Evolutionary conservation across 1,140 invertebrate species (phyloP).

Genomic region (Ceratina australensis): DNA sequence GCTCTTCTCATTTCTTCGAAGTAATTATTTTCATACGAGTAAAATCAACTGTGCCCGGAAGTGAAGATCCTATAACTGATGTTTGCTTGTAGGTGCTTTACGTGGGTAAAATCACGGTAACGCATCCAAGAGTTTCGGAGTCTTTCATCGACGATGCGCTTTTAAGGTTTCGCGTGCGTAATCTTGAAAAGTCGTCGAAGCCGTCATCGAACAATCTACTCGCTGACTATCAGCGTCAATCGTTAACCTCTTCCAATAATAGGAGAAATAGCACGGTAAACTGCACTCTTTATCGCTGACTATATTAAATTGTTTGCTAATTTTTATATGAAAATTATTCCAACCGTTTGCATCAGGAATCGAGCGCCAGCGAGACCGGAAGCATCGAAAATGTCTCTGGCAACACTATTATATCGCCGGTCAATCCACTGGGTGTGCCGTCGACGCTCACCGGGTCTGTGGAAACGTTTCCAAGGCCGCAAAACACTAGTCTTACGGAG

Average conservation of each 20-base stretch:
- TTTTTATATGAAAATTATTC: not conserved
- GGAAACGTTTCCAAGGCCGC: slow-evolving; percentile 68
- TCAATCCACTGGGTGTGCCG: slow-evolving; percentile 62
- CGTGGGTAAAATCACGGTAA: slow-evolving; percentile 92
- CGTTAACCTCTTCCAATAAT: slow-evolving; percentile 63
- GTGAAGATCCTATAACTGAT: no score
- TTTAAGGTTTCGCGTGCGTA: slow-evolving; percentile 89
- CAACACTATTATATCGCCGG: slow-evolving; percentile 57
- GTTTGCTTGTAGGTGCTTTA: slow-evolving; percentile 87
- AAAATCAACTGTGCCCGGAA: no score
- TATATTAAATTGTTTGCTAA: not conserved
- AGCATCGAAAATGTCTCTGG: slow-evolving; percentile 71
- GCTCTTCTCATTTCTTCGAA: slow-evolving; percentile 92
- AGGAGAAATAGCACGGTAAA: slow-evolving; percentile 74
- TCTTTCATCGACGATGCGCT: slow-evolving; percentile 94
- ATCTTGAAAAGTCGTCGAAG: slow-evolving; percentile 84
- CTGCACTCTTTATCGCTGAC: not conserved
- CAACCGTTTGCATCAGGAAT: slow-evolving; percentile 65
- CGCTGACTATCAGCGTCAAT: slow-evolving; percentile 71
- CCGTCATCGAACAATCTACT: slow-evolving; percentile 76
- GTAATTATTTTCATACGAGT: slow-evolving; percentile 74
- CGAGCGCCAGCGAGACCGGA: slow-evolving; percentile 72
- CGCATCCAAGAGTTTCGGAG: slow-evolving; percentile 91
- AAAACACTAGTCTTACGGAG: slow-evolving; percentile 42
- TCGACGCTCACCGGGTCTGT: slow-evolving; percentile 68